These are phyloP conservation scores for Panzeria rudis DNA, from an alignment of 2,888 invertebrate genomes.

Conservation along the genomic window DNA sequence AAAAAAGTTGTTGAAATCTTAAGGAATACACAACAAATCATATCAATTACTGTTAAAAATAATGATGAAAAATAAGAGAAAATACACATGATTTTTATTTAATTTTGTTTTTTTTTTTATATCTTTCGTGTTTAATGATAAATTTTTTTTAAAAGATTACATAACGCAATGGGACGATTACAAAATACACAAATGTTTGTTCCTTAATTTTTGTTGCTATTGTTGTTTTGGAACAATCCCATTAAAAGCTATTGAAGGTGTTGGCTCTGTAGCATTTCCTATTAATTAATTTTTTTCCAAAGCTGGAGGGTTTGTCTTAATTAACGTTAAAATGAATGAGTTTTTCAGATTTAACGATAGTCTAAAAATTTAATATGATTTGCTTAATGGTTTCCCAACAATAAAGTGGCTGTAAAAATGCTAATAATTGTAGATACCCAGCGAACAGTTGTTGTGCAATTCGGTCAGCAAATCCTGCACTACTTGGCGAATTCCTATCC, in stretches of 20 bases:
- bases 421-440: not conserved
- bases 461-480: too few relatives aligned
- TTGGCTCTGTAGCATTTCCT: not conserved
- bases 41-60: conserved; percentile 43
- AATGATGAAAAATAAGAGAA: not conserved
- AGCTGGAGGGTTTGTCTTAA: conserved; percentile 12
- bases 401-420: not conserved
- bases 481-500: too few relatives aligned
- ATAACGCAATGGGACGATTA: conserved; percentile 35
- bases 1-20: conserved; percentile 27
- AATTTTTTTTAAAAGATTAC: conserved; percentile 15
- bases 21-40: conserved; percentile 8
- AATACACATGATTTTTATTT: not conserved
- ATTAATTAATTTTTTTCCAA: conserved; percentile 8
- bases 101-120: not conserved
- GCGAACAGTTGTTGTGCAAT: too few relatives aligned
- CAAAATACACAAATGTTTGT: not conserved
- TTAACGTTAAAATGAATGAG: not conserved
- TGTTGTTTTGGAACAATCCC: not conserved
- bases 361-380: not conserved
- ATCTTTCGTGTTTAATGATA: not conserved
- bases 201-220: not conserved
- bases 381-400: not conserved
- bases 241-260: conserved; percentile 11
- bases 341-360: not conserved